A percentile compares a stretch with the other conserved stretches of the same genome.
phyloP scores from a whole-genome alignment of 2,113 vertebrate genomes.

The Pseudonaja textilis region DNA sequence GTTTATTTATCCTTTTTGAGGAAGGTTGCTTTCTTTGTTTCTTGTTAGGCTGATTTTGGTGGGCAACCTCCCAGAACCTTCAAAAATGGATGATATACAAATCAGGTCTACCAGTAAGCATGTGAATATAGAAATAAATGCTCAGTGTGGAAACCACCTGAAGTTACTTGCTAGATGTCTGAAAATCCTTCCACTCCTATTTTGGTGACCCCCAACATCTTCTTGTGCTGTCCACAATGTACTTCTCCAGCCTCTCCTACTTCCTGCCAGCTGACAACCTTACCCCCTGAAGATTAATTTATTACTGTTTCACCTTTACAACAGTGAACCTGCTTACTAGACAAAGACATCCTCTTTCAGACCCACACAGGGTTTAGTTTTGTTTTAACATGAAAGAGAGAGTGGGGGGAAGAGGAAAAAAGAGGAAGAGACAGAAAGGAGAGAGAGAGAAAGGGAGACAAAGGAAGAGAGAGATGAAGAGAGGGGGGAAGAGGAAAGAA shows the following conservation, averaged over 20 bases:
- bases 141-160: background rate
- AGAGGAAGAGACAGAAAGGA: background rate
- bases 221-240: background rate
- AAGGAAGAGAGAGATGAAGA: too few relatives aligned
- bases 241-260: background rate
- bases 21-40: background rate
- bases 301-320: slow-evolving; percentile 28
- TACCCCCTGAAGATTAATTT: slow-evolving; percentile 10
- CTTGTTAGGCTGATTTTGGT: background rate
- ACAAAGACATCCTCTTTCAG: slow-evolving; percentile 19
- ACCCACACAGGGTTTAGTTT: background rate
- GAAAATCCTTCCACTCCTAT: background rate
- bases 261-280: background rate
- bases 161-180: background rate
- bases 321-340: background rate
- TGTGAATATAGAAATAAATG: background rate
- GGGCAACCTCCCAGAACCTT: background rate
- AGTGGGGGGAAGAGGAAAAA: background rate
- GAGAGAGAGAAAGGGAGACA: background rate
- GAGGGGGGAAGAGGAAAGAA: too few relatives aligned
- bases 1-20: background rate
- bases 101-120: background rate
- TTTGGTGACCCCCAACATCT: background rate
- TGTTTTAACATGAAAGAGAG: slow-evolving; percentile 29
- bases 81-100: background rate